A percentile compares a stretch with the other conserved stretches of the same genome.
These are phyloP conservation scores for Antennarius striatus DNA, from an alignment of 2,113 vertebrate genomes.

Conservation along the genomic window DNA sequence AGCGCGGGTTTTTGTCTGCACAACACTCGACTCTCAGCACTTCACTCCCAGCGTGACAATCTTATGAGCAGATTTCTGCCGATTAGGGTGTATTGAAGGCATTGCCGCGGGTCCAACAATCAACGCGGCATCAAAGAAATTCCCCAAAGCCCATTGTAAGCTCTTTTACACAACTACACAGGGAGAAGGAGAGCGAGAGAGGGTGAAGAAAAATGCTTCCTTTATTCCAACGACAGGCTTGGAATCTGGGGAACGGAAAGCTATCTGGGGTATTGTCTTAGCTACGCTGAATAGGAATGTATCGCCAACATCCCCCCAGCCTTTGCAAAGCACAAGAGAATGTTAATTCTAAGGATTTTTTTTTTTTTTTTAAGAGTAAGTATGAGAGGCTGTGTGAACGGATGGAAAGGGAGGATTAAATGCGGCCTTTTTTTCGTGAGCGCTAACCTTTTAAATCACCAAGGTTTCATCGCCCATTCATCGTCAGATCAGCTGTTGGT, in stretches of 20 bases:
- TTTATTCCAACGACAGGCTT: slow-evolving; percentile 57
- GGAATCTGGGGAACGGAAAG: slow-evolving; percentile 62
- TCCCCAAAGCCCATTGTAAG: slow-evolving; percentile 69
- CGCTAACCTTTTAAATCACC: slow-evolving; percentile 62
- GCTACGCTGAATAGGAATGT: slow-evolving; percentile 66
- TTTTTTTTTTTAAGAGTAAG: slow-evolving; percentile 21
- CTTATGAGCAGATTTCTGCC: slow-evolving; percentile 74
- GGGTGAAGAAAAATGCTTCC: slow-evolving; percentile 51
- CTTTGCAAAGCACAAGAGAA: slow-evolving; percentile 56
- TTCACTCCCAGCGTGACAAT: slow-evolving; percentile 59
- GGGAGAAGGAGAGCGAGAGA: slow-evolving; percentile 25
- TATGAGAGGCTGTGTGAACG: slow-evolving; percentile 35
- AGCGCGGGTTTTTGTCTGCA: slow-evolving; percentile 43
- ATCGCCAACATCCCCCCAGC: slow-evolving; percentile 51
- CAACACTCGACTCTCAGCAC: not conserved
- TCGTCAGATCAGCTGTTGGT: slow-evolving; percentile 16
- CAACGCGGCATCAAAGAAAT: slow-evolving; percentile 70
- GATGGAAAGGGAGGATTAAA: slow-evolving; percentile 54
- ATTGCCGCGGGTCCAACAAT: slow-evolving; percentile 61
- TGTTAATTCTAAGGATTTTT: slow-evolving; percentile 46
- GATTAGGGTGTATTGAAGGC: slow-evolving; percentile 77
- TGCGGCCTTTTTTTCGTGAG: slow-evolving; percentile 31
- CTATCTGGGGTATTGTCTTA: slow-evolving; percentile 67
- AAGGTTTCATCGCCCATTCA: slow-evolving; percentile 45
- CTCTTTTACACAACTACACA: slow-evolving; percentile 67